These are phyloP conservation scores for Latheticus oryzae DNA, from an alignment of 2,888 invertebrate species.

Conservation along the genomic window DNA sequence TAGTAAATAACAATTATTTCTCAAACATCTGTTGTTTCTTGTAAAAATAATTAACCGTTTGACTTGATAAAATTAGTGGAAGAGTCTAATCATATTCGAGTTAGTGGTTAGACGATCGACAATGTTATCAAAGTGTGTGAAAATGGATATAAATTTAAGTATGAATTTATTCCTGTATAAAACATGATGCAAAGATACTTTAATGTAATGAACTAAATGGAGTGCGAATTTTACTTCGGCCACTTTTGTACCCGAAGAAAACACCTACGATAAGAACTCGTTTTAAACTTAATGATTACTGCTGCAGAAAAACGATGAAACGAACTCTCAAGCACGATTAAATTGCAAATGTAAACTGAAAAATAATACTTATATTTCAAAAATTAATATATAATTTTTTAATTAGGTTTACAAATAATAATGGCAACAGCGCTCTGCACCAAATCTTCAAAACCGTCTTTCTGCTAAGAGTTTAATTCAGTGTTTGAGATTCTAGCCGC, in stretches of 20 bases:
- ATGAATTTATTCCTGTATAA: constrained; percentile 15
- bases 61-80: constrained; percentile 11
- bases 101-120: constrained; percentile 12
- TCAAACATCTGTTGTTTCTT: neutral
- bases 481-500: constrained; percentile 16
- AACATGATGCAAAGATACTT: constrained; percentile 20
- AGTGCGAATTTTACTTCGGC: constrained; percentile 19
- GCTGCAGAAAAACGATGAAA: constrained; percentile 20
- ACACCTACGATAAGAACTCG: constrained; percentile 31
- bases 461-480: constrained; percentile 3
- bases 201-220: constrained; percentile 32
- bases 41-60: constrained; percentile 5
- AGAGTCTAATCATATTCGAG: constrained; percentile 20
- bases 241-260: constrained; percentile 14
- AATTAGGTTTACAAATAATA: no score
- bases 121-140: constrained; percentile 14
- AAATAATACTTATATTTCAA: constrained; percentile 2
- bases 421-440: no score
- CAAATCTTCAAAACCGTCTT: no score
- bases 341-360: constrained; percentile 23
- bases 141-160: constrained; percentile 14
- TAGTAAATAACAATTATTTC: constrained; percentile 5
- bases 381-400: no score
- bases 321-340: constrained; percentile 18
- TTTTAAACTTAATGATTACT: constrained; percentile 27